Evolutionary conservation across 2,113 vertebrate genomes (phyloP), one percentile per base, ranked within the genome.

Genomic region (Serinus canaria): DNA sequence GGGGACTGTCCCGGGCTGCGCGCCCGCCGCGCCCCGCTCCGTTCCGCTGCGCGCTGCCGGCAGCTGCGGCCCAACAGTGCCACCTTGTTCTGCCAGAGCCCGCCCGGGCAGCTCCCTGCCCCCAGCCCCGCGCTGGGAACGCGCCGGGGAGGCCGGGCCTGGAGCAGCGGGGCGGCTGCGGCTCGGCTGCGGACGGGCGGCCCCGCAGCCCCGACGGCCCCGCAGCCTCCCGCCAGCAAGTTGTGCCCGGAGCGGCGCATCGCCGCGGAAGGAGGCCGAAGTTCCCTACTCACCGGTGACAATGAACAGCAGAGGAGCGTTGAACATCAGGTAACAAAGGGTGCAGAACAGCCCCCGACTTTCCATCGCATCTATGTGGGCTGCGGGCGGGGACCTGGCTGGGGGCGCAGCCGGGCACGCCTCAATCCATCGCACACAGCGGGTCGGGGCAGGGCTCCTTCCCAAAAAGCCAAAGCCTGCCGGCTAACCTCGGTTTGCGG

Each of bases 301-400:
- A 92, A 97, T 92, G 87, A 98, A 91, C 69, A 99, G 94, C 94
- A 98, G 98, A 67, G 98, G 98, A 18, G 98, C 97, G 95, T 98
- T 97, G 63, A 99, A 92, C 96, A 99, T 96, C 97, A 99, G 98
- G 98, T 98, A 98, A 98, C 98, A 98, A 81, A 99, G 93, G 92
- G 98, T 97, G 94, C 98, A 94, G 97, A 97, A 91, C 80, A 98
- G 96, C 97, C 97, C 98, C 91, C 97, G 97, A 96, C 97, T 98
- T 97, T 98, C 99, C 99, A 99, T 99, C 95, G 98, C 98, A 98
- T 98, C 96, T 95, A 95, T 89, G 97, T 96, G 94, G 96, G 87
- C 95, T 90, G 90, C 94, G 79, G 83, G 88, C 95, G 77, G 93
- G 67, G 81, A 84, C 76, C 93, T 70, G 93, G 90, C 87, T 89